phyloP scores from a whole-genome alignment of 2,113 vertebrate genomes.

The Perca flavescens region DNA sequence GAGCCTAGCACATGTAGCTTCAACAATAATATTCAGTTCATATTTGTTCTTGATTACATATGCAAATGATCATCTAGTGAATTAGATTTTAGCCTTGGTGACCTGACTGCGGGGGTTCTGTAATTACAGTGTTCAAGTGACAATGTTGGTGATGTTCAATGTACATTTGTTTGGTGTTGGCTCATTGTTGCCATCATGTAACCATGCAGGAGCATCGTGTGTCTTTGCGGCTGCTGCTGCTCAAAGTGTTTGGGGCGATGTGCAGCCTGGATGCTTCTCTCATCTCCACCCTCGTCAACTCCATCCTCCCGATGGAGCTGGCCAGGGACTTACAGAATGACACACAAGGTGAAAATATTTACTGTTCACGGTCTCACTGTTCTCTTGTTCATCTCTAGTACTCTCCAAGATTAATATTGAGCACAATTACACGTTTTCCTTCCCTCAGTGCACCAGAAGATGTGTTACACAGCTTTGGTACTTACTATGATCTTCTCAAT shows the following conservation, averaged over 20 bases:
- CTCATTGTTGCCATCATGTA: slow-evolving; percentile 22
- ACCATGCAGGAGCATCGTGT: slow-evolving; percentile 91
- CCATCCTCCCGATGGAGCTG: slow-evolving; percentile 96
- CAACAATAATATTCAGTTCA: background rate
- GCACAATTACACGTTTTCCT: background rate
- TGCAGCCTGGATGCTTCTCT: slow-evolving; percentile 92
- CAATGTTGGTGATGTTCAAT: background rate
- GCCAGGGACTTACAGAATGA: slow-evolving; percentile 95
- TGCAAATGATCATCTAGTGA: background rate
- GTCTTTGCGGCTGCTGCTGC: slow-evolving; percentile 90
- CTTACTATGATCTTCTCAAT: slow-evolving; percentile 98
- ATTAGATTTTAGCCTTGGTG: background rate
- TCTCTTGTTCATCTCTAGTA: background rate
- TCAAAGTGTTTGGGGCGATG: slow-evolving; percentile 99
- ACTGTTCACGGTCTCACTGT: background rate
- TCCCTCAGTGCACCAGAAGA: slow-evolving; percentile 94
- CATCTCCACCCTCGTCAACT: slow-evolving; percentile 95
- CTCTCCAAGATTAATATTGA: background rate
- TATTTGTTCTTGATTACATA: background rate
- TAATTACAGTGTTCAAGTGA: background rate
- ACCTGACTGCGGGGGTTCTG: background rate
- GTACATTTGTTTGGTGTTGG: background rate
- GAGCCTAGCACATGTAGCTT: background rate
- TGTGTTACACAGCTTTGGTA: slow-evolving; percentile 96
- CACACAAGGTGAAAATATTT: slow-evolving; percentile 87